These are phyloP conservation scores for Artemia sinica DNA, from an alignment of 2,888 invertebrate species.

Conservation along the genomic window DNA sequence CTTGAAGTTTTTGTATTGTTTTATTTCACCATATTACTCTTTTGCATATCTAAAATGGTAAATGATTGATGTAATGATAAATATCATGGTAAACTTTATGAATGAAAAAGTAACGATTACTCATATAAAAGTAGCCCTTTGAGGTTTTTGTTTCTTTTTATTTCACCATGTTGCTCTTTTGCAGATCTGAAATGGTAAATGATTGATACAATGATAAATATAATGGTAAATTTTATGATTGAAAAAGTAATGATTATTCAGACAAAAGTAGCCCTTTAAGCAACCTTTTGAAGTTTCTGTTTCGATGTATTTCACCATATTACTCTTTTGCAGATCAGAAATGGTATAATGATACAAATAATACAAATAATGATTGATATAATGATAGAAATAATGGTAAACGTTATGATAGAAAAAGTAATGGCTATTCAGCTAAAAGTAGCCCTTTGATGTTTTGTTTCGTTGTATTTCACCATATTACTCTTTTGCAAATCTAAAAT, in stretches of 20 bases:
- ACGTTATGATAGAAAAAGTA: too few species aligned
- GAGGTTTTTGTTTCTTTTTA: slow-evolving; percentile 18
- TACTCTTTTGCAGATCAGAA: background rate
- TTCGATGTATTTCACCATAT: slow-evolving; percentile 18
- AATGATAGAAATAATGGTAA: too few species aligned
- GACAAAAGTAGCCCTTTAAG: slow-evolving; percentile 14
- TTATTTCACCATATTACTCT: slow-evolving; percentile 19
- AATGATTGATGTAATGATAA: too few species aligned
- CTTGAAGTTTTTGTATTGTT: slow-evolving; percentile 17
- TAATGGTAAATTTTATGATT: too few species aligned
- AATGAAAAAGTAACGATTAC: too few species aligned
- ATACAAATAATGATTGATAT: too few species aligned
- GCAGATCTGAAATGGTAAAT: too few species aligned
- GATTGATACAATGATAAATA: too few species aligned
- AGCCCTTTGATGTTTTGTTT: slow-evolving; percentile 17
- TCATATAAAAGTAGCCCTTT: slow-evolving; percentile 18
- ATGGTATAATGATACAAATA: too few species aligned
- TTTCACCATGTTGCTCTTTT: slow-evolving; percentile 18
- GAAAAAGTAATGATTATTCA: too few species aligned
- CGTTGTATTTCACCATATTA: slow-evolving; percentile 19
- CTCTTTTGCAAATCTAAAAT: background rate
- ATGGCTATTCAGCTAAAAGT: slow-evolving; percentile 13
- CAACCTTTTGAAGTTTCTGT: slow-evolving; percentile 18
- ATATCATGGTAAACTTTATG: too few species aligned
- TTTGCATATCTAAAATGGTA: too few species aligned